Evolutionary conservation across 2,888 invertebrate species (phyloP), one percentile per base, ranked within the genome.

Genomic region (Ochropleura leucogaster): DNA sequence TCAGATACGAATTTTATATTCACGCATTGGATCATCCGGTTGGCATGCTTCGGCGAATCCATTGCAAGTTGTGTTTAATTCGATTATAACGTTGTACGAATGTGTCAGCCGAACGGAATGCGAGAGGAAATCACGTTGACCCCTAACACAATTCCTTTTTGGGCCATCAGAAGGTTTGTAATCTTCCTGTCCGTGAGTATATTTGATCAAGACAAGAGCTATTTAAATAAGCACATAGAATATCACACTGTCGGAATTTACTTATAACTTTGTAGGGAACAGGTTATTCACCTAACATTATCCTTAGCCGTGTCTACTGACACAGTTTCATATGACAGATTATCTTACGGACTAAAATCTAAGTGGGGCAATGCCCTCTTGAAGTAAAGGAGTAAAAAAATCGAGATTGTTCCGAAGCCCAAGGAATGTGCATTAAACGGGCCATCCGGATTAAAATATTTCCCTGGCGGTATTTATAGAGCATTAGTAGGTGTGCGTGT

Each of bases 371-470:
- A 91, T 89, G 93, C 89, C 92, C 93, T 91, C 89, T 84, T 86
- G 83, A 79, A 74, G 82, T 88, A 88, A 90, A 91, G 89, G 90
- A 91, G 89, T 90, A 89, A 93, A 92, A 76, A 90, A 89, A 88
- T 89, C 82, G 86, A 91, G 91, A 91, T 93, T 92, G 92, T 92
- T 91, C 89, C 86, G 91, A 93, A 94, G 92, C 91, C 91, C 88
- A 91, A 91, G 93, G 95, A 95, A 95, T 95, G 95, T 94, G 93
- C 92, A 95, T 94, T 94, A 94, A 95, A 94, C 94, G 93, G 92
- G 94, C 94, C 94, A 95, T 95, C 93, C 93, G 95, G 95, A 96
- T 96, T 95, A 95, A 96, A 96, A 96, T 96, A 96, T 96, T 96
- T 95, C 94, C 92, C 92, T 93, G 92, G 88, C 88, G 94, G 90